Conservation (phyloP, 2,113 vertebrate species). For the Arvicanthis niloticus region DNA sequence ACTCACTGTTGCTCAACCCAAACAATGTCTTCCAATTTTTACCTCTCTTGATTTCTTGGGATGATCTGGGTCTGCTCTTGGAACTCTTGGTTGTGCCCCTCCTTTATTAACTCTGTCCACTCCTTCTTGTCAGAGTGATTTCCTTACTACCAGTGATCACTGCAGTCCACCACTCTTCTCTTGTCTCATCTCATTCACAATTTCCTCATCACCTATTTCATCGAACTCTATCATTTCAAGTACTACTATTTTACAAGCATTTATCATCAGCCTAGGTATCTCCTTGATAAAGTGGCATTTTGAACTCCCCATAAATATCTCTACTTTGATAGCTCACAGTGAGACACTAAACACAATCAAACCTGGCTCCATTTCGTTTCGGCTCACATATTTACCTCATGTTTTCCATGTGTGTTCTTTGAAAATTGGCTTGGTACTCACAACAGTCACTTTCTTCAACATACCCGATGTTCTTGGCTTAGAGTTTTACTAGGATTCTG, state of each 20-base stretch:
- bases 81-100: background rate
- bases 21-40: background rate
- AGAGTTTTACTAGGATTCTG: background rate
- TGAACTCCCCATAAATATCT: constrained; percentile 31
- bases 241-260: background rate
- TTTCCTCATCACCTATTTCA: background rate
- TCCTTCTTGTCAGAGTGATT: background rate
- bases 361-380: constrained; percentile 18
- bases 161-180: background rate
- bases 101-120: background rate
- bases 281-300: constrained; percentile 7
- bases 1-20: background rate
- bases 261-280: background rate
- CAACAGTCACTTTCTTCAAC: background rate
- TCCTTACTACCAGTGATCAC: background rate
- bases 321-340: background rate
- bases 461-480: background rate
- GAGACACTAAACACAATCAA: background rate
- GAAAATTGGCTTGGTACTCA: background rate
- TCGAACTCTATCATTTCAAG: background rate
- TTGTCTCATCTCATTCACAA: background rate
- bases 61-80: background rate
- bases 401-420: background rate
- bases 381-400: background rate
- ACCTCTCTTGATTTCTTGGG: background rate